phyloP scores from a whole-genome alignment of 2,113 vertebrate genomes.

The Globicephala melas region DNA sequence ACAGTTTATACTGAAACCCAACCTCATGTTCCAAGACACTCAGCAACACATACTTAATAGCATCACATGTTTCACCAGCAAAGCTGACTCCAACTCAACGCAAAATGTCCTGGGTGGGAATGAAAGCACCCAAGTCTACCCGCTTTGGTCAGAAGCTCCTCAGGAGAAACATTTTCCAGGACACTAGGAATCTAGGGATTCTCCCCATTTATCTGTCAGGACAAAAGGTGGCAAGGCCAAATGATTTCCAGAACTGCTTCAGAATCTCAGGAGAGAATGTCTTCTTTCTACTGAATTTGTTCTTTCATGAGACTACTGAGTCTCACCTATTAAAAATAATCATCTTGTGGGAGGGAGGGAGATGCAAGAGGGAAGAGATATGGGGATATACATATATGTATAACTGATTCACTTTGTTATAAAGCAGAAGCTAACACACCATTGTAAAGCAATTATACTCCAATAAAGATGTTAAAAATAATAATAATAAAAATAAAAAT shows the following conservation, averaged over 20 bases:
- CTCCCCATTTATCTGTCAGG: not conserved
- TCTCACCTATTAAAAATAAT: not conserved
- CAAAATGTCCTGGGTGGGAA: not conserved
- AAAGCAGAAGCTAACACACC: too few relatives aligned
- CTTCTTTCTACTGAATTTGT: not conserved
- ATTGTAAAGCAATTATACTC: too few relatives aligned
- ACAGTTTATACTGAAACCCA: not conserved
- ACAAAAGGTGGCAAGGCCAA: not conserved
- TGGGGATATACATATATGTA: too few relatives aligned
- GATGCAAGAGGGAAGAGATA: too few relatives aligned
- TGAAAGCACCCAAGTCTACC: not conserved
- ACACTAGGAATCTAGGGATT: not conserved
- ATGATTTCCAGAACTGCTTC: not conserved
- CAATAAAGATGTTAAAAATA: too few relatives aligned
- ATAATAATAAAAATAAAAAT: not conserved
- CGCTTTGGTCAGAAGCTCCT: not conserved
- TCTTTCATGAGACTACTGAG: not conserved
- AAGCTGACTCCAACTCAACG: not conserved
- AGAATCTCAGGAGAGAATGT: not conserved
- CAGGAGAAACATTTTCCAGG: not conserved
- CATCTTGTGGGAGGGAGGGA: not conserved
- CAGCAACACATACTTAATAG: not conserved
- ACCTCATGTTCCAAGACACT: not conserved
- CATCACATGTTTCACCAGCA: not conserved
- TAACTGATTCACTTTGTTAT: too few relatives aligned